Percentiles rank a stretch among this genome's conserved stretches.
phyloP scores from a whole-genome alignment of 2,113 vertebrate genomes.

The Festucalex cinctus region DNA sequence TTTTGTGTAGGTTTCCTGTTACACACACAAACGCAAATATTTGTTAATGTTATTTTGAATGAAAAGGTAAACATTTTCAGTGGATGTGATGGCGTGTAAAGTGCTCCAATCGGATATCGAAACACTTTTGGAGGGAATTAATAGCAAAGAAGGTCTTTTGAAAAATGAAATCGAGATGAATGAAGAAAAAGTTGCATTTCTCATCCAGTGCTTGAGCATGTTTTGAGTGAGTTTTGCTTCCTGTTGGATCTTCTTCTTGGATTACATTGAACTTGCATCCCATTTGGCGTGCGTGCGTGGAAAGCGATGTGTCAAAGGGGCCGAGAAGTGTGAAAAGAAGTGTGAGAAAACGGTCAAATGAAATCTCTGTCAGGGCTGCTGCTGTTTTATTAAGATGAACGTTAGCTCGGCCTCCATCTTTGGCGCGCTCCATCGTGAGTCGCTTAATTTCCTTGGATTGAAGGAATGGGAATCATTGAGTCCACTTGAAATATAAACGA shows the following conservation, averaged over 20 bases:
- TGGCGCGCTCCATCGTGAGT: background rate
- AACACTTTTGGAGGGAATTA: too few relatives aligned
- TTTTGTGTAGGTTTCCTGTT: background rate
- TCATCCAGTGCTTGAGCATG: too few relatives aligned
- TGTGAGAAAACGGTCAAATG: conserved; percentile 38
- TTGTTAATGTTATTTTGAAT: background rate
- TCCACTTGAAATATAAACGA: too few relatives aligned
- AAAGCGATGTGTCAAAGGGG: conserved; percentile 6
- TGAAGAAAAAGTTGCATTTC: too few relatives aligned
- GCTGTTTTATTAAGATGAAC: conserved; percentile 39
- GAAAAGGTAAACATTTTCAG: too few relatives aligned
- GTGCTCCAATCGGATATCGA: too few relatives aligned
- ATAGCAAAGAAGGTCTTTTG: too few relatives aligned
- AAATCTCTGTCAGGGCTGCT: conserved; percentile 53
- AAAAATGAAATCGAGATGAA: too few relatives aligned
- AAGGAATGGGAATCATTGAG: background rate
- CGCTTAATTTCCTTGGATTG: background rate
- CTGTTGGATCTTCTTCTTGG: background rate
- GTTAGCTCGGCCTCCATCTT: conserved; percentile 9
- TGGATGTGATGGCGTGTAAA: too few relatives aligned
- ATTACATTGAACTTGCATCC: conserved; percentile 32
- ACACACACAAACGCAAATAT: background rate
- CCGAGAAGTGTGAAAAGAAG: conserved; percentile 34
- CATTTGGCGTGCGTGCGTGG: conserved; percentile 10
- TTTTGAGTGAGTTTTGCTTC: background rate